These are phyloP conservation scores for Electrophaes corylata DNA, from an alignment of 2,888 invertebrate genomes.

Conservation along the genomic window DNA sequence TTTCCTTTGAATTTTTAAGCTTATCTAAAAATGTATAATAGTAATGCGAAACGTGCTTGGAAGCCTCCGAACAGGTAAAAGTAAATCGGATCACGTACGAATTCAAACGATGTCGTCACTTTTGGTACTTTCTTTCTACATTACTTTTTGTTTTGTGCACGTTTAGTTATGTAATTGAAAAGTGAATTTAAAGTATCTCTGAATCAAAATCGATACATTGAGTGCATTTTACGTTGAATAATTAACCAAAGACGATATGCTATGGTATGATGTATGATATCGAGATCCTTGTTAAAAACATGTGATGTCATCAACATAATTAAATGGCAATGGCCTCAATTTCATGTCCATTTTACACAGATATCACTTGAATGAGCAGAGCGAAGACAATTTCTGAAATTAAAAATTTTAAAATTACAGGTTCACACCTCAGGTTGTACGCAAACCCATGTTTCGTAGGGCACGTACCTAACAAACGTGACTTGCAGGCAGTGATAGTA, in stretches of 20 bases:
- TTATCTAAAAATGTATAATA: conserved; percentile 29
- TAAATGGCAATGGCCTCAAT: too few species aligned
- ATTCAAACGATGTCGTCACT: conserved; percentile 49
- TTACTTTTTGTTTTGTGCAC: conserved; percentile 51
- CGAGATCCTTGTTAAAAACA: too few species aligned
- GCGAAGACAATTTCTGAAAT: too few species aligned
- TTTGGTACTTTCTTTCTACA: conserved; percentile 60
- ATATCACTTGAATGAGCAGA: too few species aligned
- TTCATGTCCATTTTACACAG: too few species aligned
- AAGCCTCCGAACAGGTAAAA: conserved; percentile 32
- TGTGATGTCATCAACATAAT: too few species aligned
- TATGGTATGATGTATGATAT: too few species aligned
- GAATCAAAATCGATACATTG: background rate
- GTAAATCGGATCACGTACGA: conserved; percentile 53
- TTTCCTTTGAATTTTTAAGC: conserved; percentile 29
- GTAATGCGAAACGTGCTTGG: conserved; percentile 41
- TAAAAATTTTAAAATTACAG: background rate
- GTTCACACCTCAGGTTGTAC: too few species aligned
- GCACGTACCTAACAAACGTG: too few species aligned
- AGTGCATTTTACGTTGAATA: background rate
- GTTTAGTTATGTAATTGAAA: conserved; percentile 42
- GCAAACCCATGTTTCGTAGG: too few species aligned
- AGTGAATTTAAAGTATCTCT: conserved; percentile 13
- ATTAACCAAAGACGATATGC: background rate
- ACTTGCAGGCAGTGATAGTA: too few species aligned